These are phyloP conservation scores for Chelon auratus DNA, from an alignment of 2,797 vertebrate genomes.

Conservation along the genomic window DNA sequence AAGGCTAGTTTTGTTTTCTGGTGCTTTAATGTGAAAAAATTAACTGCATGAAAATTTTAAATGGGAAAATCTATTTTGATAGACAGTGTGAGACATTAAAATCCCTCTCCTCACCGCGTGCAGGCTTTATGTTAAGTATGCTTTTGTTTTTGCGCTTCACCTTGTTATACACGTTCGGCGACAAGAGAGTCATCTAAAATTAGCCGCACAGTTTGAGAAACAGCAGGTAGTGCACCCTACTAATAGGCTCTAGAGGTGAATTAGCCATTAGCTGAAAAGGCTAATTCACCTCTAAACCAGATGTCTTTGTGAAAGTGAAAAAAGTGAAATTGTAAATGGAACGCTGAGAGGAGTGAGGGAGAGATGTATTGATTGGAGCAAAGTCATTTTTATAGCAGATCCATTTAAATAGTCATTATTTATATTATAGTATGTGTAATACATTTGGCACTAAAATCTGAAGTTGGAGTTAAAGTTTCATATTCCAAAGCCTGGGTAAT, in stretches of 20 bases:
- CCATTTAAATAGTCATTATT: not conserved
- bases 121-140: slow-evolving; percentile 35
- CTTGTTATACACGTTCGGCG: slow-evolving; percentile 70
- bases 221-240: slow-evolving; percentile 75
- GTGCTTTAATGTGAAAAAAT: slow-evolving; percentile 46
- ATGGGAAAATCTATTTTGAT: slow-evolving; percentile 40
- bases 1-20: slow-evolving; percentile 58
- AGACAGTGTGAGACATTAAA: slow-evolving; percentile 9
- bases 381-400: not conserved
- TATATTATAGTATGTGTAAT: not conserved
- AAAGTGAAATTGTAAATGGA: slow-evolving; percentile 58
- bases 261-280: slow-evolving; percentile 80
- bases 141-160: slow-evolving; percentile 67
- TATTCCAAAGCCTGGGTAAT: slow-evolving; percentile 3
- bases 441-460: not conserved
- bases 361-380: slow-evolving; percentile 23
- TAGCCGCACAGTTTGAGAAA: slow-evolving; percentile 78
- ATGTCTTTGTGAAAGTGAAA: slow-evolving; percentile 74
- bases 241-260: slow-evolving; percentile 82
- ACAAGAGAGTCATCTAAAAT: slow-evolving; percentile 77
- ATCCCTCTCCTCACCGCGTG: not conserved
- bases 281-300: slow-evolving; percentile 81
- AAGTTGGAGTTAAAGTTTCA: not conserved
- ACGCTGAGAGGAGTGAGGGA: slow-evolving; percentile 9
- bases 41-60: slow-evolving; percentile 39